Conservation (phyloP, 92 coral and sea anemone genomes). For the Palythoa grandiflora region DNA sequence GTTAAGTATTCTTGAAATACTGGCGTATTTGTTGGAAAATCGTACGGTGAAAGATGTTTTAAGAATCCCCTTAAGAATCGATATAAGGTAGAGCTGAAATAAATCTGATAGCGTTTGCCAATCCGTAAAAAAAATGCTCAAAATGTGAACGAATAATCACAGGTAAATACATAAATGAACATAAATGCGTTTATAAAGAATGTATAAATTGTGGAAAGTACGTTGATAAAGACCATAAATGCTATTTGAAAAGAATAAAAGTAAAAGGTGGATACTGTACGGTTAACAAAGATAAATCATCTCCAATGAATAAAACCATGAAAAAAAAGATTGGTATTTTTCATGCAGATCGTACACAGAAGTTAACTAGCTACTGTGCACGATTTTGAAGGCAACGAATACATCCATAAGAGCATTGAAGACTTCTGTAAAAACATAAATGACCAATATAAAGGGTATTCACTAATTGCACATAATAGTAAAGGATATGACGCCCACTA, state of each 20-base stretch:
- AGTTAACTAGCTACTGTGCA: not conserved
- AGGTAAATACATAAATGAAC: not conserved
- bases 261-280: not conserved
- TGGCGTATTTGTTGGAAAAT: not conserved
- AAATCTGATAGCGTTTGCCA: no score
- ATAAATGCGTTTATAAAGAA: conserved; percentile 11
- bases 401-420: not conserved
- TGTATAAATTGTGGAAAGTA: not conserved
- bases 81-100: not conserved
- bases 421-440: not conserved
- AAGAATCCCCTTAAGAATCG: conserved; percentile 24
- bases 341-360: conserved; percentile 40
- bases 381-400: conserved; percentile 24
- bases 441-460: conserved; percentile 12
- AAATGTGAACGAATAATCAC: conserved; percentile 8
- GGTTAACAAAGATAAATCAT: not conserved
- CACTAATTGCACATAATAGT: conserved; percentile 34
- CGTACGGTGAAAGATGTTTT: conserved; percentile 3
- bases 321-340: conserved; percentile 12
- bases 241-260: not conserved
- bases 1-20: no score
- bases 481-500: conserved; percentile 27
- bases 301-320: no score
- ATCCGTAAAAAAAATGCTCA: conserved; percentile 4
- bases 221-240: conserved; percentile 4